Base-by-base conservation (phyloP, 2,797 vertebrate species). In the Poeciliopsis presidionis region DNA sequence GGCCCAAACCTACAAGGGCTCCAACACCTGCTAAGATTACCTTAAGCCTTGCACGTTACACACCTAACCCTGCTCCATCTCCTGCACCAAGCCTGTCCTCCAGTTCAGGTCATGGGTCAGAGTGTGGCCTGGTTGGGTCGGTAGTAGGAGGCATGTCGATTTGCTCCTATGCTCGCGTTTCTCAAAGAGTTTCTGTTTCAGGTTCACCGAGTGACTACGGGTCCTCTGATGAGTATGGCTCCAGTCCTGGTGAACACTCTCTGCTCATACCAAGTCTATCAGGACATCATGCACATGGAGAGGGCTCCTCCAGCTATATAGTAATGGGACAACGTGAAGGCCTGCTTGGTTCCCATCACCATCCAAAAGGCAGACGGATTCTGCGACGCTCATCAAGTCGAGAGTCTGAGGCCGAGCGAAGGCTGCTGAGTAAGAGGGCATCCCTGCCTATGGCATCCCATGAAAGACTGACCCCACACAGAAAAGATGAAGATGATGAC, bases 161-260 rank as follows among this genome's bases (percentile, higher is more conserved):
- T 76, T 96, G 95, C 86, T 94, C 96, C 73, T 96, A 96, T 84
- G 90, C 93, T 74, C 94, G 96, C 6, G 94, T 95, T 59, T 93
- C 95, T 81, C 95, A 96, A 88, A 94, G 95, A 84, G 96, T 96
- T 51, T 96, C 96, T 12, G 94, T 96, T 86, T 96, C 95, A 49
- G 95, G 95, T 72, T 96, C 96, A 25, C 91, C 95, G 0, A 96
- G 95, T 2, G 96, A 97, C 90, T 96, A 96, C 2, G 96, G 96
- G 45, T 97, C 96, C 0, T 97, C 97, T 0, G 97, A 97, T 36
- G 96, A 97, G 86, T 96, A 96, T 0, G 96, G 96, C 30, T 97
- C 96, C 78, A 97, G 96, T 86, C 96, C 96, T 0, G 95, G 96
- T 9, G 96, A 96, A 43, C 95, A 95, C 85, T 95, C 95, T 39